A percentile compares a stretch with the other conserved stretches of the same genome.
Evolutionary conservation across 2,888 invertebrate genomes (phyloP).

Genomic region (Halictus ligatus): DNA sequence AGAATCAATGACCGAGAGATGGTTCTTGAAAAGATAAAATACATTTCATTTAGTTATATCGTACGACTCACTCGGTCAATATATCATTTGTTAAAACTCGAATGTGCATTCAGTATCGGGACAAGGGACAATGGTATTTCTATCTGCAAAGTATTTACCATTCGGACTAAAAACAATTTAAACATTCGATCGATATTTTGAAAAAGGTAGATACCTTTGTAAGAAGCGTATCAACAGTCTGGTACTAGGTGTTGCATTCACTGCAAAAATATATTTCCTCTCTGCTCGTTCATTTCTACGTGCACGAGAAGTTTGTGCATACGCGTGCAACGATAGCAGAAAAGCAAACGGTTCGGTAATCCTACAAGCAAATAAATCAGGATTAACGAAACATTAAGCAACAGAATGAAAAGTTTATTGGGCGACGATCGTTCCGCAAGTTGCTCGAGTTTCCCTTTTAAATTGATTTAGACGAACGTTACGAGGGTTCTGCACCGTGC

Average conservation of each 20-base stretch:
- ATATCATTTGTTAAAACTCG: not conserved
- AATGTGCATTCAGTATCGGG: not conserved
- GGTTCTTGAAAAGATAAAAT: conserved; percentile 31
- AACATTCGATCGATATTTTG: not conserved
- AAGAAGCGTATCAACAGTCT: not conserved
- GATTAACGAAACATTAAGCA: not conserved
- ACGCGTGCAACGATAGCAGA: not conserved
- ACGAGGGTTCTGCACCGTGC: not conserved
- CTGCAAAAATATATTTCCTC: conserved; percentile 5
- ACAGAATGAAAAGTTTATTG: not conserved
- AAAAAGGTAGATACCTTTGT: not conserved
- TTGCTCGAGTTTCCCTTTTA: conserved; percentile 19
- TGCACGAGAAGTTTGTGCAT: not conserved
- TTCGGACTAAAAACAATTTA: not conserved
- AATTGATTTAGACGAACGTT: conserved; percentile 30
- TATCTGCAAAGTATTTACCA: not conserved
- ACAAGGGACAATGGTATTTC: not conserved
- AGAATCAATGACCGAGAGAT: not conserved
- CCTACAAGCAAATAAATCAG: not conserved
- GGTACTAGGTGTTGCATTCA: not conserved
- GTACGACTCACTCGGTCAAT: not conserved
- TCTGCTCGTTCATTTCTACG: not conserved
- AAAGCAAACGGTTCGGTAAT: not conserved
- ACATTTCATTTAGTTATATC: not conserved
- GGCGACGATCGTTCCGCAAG: not conserved